phyloP scores from a whole-genome alignment of 1,140 invertebrate species.

The Venustaconcha ellipsiformis region DNA sequence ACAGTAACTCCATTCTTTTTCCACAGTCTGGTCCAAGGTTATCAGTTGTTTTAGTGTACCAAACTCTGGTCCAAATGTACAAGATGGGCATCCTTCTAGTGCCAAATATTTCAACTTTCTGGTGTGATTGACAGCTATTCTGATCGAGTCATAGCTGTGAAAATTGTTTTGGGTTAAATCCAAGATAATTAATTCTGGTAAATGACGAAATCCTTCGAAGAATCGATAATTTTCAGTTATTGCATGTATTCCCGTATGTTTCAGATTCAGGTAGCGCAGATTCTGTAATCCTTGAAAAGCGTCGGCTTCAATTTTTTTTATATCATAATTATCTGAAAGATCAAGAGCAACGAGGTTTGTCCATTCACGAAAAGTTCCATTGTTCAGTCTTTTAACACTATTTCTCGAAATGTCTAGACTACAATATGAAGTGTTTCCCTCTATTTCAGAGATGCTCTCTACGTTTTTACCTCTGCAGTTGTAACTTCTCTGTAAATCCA shows the following conservation, averaged over 20 bases:
- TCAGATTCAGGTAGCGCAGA: slow-evolving; percentile 6
- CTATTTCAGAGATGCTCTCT: no score
- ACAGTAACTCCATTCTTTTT: no score
- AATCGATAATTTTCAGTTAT: background rate
- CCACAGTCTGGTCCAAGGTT: no score
- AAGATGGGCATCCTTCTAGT: background rate
- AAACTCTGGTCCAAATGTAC: no score
- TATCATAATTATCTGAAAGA: slow-evolving; percentile 3
- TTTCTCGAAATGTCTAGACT: background rate
- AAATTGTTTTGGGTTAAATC: slow-evolving; percentile 1
- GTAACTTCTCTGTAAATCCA: no score
- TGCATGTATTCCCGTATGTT: slow-evolving; percentile 1
- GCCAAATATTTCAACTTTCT: background rate
- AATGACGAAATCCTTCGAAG: background rate
- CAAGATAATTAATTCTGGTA: background rate
- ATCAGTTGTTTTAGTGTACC: no score
- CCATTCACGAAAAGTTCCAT: background rate
- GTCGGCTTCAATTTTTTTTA: background rate
- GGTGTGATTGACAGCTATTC: background rate
- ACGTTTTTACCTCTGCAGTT: no score
- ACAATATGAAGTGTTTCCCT: no score
- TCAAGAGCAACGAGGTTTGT: slow-evolving; percentile 6
- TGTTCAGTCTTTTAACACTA: background rate
- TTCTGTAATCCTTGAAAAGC: slow-evolving; percentile 8
- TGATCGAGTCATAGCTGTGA: background rate